These are phyloP conservation scores for Rhodeus uyekii DNA, from an alignment of 2,797 vertebrate genomes.

Conservation along the genomic window DNA sequence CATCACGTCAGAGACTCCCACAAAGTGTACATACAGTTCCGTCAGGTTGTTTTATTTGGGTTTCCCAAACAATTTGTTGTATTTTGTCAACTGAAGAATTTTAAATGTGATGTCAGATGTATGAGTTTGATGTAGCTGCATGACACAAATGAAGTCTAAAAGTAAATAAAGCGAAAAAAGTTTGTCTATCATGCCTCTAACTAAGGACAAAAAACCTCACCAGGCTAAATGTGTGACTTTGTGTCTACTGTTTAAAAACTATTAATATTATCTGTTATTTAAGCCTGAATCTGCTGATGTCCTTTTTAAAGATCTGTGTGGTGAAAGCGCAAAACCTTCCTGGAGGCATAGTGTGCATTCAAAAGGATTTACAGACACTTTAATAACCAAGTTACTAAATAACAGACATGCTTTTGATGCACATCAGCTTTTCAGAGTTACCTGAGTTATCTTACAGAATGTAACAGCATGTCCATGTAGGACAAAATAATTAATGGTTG, in stretches of 20 bases:
- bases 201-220: too few species aligned
- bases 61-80: not conserved
- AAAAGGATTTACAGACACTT: constrained; percentile 38
- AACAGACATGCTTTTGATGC: not conserved
- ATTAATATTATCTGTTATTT: too few species aligned
- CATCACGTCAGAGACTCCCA: not conserved
- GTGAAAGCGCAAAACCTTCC: not conserved
- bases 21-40: not conserved
- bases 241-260: too few species aligned
- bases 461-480: not conserved
- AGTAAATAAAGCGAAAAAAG: too few species aligned
- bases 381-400: constrained; percentile 55
- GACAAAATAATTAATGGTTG: too few species aligned
- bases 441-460: not conserved
- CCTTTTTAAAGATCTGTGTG: not conserved
- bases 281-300: not conserved
- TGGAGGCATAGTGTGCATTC: constrained; percentile 2
- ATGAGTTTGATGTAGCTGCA: not conserved
- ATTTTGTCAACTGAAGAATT: not conserved
- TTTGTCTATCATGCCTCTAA: too few species aligned
- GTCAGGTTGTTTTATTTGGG: not conserved
- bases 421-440: not conserved
- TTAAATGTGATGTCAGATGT: not conserved
- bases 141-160: not conserved
- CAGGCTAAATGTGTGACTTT: too few species aligned